Percentiles rank a stretch among this genome's conserved stretches.
These are phyloP conservation scores for Pollicipes pollicipes DNA, from an alignment of 1,140 invertebrate genomes.

Conservation along the genomic window DNA sequence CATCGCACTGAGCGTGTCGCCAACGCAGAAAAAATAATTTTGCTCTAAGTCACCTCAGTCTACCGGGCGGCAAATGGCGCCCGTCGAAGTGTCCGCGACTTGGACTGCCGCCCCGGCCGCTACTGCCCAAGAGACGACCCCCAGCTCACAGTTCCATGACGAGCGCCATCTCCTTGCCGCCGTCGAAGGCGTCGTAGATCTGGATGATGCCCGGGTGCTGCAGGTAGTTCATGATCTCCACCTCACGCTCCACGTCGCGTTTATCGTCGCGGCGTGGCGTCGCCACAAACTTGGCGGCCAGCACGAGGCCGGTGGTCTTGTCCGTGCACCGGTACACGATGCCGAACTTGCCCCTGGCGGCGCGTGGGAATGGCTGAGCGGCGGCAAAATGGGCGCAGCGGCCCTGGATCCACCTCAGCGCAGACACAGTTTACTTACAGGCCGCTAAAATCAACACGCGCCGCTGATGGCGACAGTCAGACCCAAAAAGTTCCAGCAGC, in stretches of 20 bases:
- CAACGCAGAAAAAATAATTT: too few relatives aligned
- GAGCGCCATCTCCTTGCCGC: slow-evolving; percentile 76
- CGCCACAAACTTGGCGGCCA: slow-evolving; percentile 87
- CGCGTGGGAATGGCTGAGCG: too few relatives aligned
- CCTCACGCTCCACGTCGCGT: slow-evolving; percentile 78
- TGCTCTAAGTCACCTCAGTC: too few relatives aligned
- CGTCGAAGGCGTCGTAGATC: slow-evolving; percentile 86
- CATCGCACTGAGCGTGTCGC: too few relatives aligned
- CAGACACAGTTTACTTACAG: background rate
- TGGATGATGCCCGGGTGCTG: slow-evolving; percentile 88
- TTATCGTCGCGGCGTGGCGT: slow-evolving; percentile 67
- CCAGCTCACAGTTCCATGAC: slow-evolving; percentile 90
- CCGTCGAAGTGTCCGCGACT: too few relatives aligned
- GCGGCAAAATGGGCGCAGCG: slow-evolving; percentile 22
- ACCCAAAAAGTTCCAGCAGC: slow-evolving; percentile 7
- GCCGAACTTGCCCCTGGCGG: slow-evolving; percentile 84
- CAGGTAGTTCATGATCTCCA: slow-evolving; percentile 86
- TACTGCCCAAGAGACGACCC: too few relatives aligned
- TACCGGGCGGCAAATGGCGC: too few relatives aligned
- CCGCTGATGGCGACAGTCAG: background rate
- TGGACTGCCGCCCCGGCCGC: too few relatives aligned
- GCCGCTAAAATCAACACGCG: background rate
- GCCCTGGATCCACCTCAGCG: background rate
- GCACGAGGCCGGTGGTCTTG: slow-evolving; percentile 50
- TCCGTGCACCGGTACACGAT: slow-evolving; percentile 85